Evolutionary conservation across 1,140 invertebrate genomes (phyloP), one percentile per base, ranked within the genome.

Genomic region (Nilaparvata lugens): DNA sequence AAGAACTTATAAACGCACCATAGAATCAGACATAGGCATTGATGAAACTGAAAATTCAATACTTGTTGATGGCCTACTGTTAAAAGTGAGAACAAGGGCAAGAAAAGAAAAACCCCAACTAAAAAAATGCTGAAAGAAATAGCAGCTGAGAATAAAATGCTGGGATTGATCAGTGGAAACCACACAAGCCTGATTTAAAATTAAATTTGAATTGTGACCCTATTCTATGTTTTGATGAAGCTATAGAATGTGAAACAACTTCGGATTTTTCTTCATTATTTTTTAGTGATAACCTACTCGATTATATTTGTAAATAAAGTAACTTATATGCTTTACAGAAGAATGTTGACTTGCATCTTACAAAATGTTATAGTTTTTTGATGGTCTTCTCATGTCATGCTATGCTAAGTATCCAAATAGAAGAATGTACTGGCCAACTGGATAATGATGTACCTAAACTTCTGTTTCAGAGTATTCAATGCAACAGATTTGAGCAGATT

Each of bases 401-500:
- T 67, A 65, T 61, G 57, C 53, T 4, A 66, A 68, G 35, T 66
- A 52, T 24, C 56, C 66, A 52, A 66, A 66, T 35, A 64, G 62
- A 48, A 25, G 60, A 42, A 56, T 65, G 52, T 65, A 52, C 56
- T 67, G 64, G 62, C 16, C 18, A n/a, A 60, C 2, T n/a, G 13
- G 38, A 57, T 13, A n/a, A 56, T 48, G 64, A 66, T 60, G 62
- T 64, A 3, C 66, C 66, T 23, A 62, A 52, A 62, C 61, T 64
- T 25, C 19, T 67, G 19, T n/a, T 24, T 14, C 31, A 67, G 13
- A 64, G 62, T 55, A 66, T 66, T 19, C 13, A 58, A 13, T 43
- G 59, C 13, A 66, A 67, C 62, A 24, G 66, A 25, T 67, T 67
- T 56, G 66, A 66, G 59, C 21, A n/a, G 18, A 65, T 67, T 38